phyloP scores from a whole-genome alignment of 2,797 vertebrate genomes.

The Pseudopleuronectes americanus region DNA sequence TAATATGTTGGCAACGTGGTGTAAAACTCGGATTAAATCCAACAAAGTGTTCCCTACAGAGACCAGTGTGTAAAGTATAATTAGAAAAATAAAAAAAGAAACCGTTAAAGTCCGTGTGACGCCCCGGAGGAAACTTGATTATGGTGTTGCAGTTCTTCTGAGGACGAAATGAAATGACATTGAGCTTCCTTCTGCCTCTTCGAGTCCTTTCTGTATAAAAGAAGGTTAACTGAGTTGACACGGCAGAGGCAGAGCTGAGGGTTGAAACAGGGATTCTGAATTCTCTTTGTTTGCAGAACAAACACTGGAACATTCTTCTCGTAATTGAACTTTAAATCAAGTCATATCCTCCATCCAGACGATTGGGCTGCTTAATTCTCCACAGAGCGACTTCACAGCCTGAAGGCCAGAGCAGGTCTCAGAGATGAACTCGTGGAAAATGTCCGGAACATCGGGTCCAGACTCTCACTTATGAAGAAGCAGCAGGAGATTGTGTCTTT shows the following conservation, averaged over 20 bases:
- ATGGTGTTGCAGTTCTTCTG: constrained; percentile 51
- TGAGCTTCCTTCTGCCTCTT: constrained; percentile 21
- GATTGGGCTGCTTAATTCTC: too few relatives aligned
- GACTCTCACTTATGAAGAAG: too few relatives aligned
- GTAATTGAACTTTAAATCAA: neutral
- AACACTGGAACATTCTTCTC: constrained; percentile 1
- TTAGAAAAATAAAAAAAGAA: constrained; percentile 45
- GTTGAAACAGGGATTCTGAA: constrained; percentile 9
- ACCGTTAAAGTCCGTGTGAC: constrained; percentile 17
- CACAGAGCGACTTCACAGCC: too few relatives aligned
- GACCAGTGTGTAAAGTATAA: constrained; percentile 52
- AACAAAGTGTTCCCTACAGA: constrained; percentile 54
- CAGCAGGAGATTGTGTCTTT: too few relatives aligned
- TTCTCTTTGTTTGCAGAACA: neutral
- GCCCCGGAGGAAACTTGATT: constrained; percentile 55
- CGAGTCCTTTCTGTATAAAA: constrained; percentile 9
- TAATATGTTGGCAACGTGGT: constrained; percentile 51
- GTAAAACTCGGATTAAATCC: constrained; percentile 64
- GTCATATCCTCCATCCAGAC: too few relatives aligned
- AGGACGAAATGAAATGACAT: constrained; percentile 33
- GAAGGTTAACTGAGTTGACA: constrained; percentile 2
- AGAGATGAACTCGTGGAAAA: too few relatives aligned
- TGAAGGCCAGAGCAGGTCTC: too few relatives aligned
- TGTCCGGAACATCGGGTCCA: too few relatives aligned
- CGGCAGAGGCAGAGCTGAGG: constrained; percentile 11